Percentiles rank a stretch among this genome's conserved stretches.
These are phyloP conservation scores for Conopomorpha cramerella DNA, from an alignment of 1,140 invertebrate genomes.

Conservation along the genomic window DNA sequence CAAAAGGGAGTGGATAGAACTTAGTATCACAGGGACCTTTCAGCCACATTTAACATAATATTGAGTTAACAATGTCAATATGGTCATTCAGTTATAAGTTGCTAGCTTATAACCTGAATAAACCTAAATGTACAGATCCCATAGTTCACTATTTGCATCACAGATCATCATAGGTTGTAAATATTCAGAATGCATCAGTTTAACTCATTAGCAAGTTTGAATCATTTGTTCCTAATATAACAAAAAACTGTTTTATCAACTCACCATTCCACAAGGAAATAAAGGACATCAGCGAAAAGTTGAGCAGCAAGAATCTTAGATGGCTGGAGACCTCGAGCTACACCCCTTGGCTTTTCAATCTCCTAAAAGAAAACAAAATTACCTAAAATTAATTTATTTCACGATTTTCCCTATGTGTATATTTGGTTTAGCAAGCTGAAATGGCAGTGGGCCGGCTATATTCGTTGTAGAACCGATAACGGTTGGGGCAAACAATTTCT, in stretches of 20 bases:
- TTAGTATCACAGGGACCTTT: too few species aligned
- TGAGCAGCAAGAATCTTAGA: slow-evolving; percentile 89
- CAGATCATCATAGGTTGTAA: not conserved
- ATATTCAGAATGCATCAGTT: not conserved
- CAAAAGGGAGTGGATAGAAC: too few species aligned
- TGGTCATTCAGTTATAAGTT: too few species aligned
- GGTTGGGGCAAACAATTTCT: too few species aligned
- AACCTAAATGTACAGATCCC: not conserved
- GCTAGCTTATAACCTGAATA: not conserved
- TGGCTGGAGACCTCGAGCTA: slow-evolving; percentile 77
- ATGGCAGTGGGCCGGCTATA: too few species aligned
- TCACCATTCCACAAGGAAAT: slow-evolving; percentile 91
- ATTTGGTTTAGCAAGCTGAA: too few species aligned
- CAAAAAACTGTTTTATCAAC: slow-evolving; percentile 4
- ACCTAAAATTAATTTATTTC: too few species aligned
- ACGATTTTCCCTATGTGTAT: too few species aligned
- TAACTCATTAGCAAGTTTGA: not conserved
- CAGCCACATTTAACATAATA: too few species aligned
- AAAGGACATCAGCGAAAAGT: slow-evolving; percentile 83
- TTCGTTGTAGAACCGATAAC: too few species aligned
- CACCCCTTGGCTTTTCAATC: slow-evolving; percentile 69
- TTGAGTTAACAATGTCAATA: too few species aligned
- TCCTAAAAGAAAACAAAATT: too few species aligned
- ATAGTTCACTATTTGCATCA: not conserved
- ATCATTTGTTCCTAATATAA: not conserved